Base-by-base conservation (phyloP, 1,140 invertebrate species). In the Cataglyphis hispanica region DNA sequence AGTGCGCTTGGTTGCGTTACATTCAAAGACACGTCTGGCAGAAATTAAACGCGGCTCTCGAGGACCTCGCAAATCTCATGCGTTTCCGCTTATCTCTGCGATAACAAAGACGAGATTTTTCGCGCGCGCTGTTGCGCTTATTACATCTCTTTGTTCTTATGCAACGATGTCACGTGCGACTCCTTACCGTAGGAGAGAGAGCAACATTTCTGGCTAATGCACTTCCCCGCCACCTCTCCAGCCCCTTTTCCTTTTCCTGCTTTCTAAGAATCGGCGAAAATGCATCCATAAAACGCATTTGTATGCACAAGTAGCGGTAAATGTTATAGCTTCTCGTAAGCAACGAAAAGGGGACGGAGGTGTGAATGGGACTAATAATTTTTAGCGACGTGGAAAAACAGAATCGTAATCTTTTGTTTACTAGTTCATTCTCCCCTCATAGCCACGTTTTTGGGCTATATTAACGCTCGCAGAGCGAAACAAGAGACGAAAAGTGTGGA, bases 111-210 rank as follows among this genome's bases (percentile, higher is more conserved):
- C 53, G 53, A 75, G 60, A 66, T 78, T 78, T 58, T 78, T 40
- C 75, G 27, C 56, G 74, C 64, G 64, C 75, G 53, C 53, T 34
- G 50, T 37, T 66, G 75, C 60, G 75, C 75, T 78, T 78, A 66
- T 78, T 78, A 66, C 61, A 34, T 46, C 60, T 43, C 74, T 78
- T 78, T 78, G 75, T 78, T 78, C 75, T 64, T 78, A 78, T 78
- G 60, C 60, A 78, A 78, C 43, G 60, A 27, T 78, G 75, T 78
- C 75, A 78, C 66, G 78, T 70, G 66, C 63, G 78, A 70, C 78
- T 81, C 50, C 53, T 81, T 72, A 60, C 31, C 34, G 25, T 53
- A 50, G 46, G 16, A 46, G 13, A 50, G 43, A 46, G 43, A 70
- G 56, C 37, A 40, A 66, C 64, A 56, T 81, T 25, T 60, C 77